These are phyloP conservation scores for Branchipolynoe longqiensis DNA, from an alignment of 2,888 invertebrate species.

Conservation along the genomic window DNA sequence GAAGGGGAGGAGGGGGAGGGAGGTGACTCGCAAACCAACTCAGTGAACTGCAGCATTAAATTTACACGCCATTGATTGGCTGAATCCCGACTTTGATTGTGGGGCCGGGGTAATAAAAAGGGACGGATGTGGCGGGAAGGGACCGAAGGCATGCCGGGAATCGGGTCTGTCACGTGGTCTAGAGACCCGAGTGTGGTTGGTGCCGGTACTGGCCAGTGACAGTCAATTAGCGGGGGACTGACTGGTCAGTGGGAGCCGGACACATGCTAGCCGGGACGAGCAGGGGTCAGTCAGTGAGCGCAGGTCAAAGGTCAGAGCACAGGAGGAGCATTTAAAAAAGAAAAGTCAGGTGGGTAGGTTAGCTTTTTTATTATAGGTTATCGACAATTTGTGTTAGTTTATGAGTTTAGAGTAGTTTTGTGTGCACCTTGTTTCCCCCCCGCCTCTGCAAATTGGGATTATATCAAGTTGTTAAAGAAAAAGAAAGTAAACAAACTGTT, in stretches of 20 bases:
- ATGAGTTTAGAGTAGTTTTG: no score
- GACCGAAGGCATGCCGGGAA: constrained; percentile 7
- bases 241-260: background rate
- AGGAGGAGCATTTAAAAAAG: no score
- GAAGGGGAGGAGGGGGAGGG: background rate
- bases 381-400: no score
- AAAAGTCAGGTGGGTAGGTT: no score
- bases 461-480: no score
- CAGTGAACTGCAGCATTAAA: constrained; percentile 24
- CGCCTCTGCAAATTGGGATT: no score
- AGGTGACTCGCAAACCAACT: background rate
- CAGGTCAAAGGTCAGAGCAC: background rate
- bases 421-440: no score
- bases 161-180: background rate
- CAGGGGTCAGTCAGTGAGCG: background rate
- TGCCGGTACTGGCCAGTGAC: no score
- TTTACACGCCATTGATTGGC: constrained; percentile 31
- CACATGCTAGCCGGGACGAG: background rate
- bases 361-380: no score
- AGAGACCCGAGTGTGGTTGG: background rate
- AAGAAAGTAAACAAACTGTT: no score
- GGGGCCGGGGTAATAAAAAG: background rate
- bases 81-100: background rate
- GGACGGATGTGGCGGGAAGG: no score
- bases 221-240: background rate